Evolutionary conservation across 2,797 vertebrate genomes (phyloP), one percentile per base, ranked within the genome.

Genomic region (Sebastiscus albofasciatus): DNA sequence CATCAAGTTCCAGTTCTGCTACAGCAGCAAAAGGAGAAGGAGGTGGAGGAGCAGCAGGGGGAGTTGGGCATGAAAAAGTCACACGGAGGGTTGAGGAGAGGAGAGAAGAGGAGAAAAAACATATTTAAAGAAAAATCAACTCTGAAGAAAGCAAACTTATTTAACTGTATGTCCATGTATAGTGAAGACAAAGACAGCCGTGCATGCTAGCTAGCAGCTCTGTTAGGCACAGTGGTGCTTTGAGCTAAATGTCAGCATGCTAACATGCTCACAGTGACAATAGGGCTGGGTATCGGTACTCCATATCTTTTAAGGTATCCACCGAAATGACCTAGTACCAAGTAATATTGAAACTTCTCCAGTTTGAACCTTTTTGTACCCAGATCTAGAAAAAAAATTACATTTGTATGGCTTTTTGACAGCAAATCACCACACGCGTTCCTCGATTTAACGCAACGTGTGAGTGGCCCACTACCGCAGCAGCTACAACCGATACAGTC

Each of bases 1-100:
- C 87, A 64, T 94, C 89, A 92, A 88, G 81, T 69, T 72, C 36
- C 69, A 83, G 67, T 82, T 86, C 74, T 86, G 84, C 80, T 64
- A 56, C 58, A 79, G 75, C 67, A 74, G 77, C 79, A 81, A 85
- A 80, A 89, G 6, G 81, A 60, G 73, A 77, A 68, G 72, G 68
- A 83, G 75, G 56, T 33, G 74, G 81, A 54, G 68, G 56, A 83
- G 82, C 78, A 83, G 84, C 62, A 71, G 61, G 34, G 42, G 62
- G 65, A 67, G 60, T 22, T 56, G 0, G 54, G 49, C 29, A 68
- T 12, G 46, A 68, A 58, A 61, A 82, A 81, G 76, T 67, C 33
- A 75, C 60, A 77, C 10, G 18, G 34, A 75, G 12, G 33, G 66
- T 16, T 54, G 31, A 52, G 66, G 27, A 27, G 70, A 69, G 31